Conservation (phyloP, 23 tunicate genomes). For the Aplidium turbinatum region DNA sequence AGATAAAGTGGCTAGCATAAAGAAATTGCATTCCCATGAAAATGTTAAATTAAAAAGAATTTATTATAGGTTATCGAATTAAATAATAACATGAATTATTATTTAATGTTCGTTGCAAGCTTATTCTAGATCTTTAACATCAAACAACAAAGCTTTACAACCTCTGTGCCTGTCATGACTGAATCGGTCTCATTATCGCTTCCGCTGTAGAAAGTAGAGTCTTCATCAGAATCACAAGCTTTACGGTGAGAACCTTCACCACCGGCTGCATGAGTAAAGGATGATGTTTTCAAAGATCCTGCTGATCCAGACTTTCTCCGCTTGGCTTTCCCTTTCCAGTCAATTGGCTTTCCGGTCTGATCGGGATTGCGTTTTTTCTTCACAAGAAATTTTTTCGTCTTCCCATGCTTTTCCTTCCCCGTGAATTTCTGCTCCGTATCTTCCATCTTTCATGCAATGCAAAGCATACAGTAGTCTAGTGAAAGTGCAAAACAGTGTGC, state of each 20-base stretch:
- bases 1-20: too few relatives aligned
- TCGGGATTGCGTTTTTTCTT: conserved; percentile 25
- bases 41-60: too few relatives aligned
- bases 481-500: too few relatives aligned
- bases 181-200: background rate
- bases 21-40: too few relatives aligned
- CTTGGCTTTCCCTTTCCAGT: background rate
- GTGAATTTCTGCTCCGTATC: too few relatives aligned
- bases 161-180: background rate
- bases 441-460: too few relatives aligned
- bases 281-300: conserved; percentile 3
- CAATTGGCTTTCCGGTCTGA: background rate
- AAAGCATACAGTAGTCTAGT: too few relatives aligned
- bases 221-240: background rate
- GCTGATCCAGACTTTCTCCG: background rate
- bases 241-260: background rate
- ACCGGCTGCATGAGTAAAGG: background rate
- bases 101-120: background rate
- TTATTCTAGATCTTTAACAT: background rate
- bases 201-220: background rate
- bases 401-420: conserved; percentile 33
- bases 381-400: conserved; percentile 45
- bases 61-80: too few relatives aligned
- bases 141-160: background rate
- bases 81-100: too few relatives aligned